Percentiles rank a stretch among this genome's conserved stretches.
These are phyloP conservation scores for Nesospiza acunhae DNA, from an alignment of 2,113 vertebrate genomes.

Conservation along the genomic window DNA sequence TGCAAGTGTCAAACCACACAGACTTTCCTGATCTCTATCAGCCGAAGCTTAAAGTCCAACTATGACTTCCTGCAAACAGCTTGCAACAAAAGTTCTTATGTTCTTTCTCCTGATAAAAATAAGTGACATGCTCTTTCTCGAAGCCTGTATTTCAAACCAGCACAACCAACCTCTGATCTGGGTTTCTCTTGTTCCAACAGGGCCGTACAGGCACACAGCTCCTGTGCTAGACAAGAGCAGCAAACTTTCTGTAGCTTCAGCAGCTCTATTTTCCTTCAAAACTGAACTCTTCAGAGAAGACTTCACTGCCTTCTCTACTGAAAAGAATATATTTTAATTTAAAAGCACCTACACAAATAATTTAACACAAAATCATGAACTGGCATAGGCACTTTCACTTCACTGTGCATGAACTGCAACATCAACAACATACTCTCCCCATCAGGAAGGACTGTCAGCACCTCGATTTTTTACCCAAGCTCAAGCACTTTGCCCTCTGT, in stretches of 20 bases:
- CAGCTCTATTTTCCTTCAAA: neutral
- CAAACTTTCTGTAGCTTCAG: neutral
- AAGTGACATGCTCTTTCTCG: neutral
- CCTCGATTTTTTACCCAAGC: neutral
- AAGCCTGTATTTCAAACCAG: conserved; percentile 6
- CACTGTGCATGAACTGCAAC: neutral
- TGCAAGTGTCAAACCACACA: neutral
- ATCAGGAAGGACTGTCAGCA: neutral
- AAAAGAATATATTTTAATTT: neutral
- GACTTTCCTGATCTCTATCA: neutral
- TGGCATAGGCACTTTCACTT: neutral
- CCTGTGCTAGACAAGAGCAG: neutral
- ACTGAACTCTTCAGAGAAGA: neutral
- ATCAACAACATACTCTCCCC: neutral
- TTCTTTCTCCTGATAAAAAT: neutral
- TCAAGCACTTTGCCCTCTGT: neutral
- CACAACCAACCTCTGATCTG: neutral
- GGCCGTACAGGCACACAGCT: neutral
- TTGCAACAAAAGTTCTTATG: neutral
- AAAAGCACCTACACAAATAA: neutral
- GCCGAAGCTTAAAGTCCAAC: neutral
- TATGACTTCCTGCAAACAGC: neutral
- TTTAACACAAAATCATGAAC: neutral
- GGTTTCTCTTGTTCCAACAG: neutral
- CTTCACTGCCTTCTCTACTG: neutral